These are phyloP conservation scores for Dunckerocampus dactyliophorus DNA, from an alignment of 2,113 vertebrate genomes.

Conservation along the genomic window DNA sequence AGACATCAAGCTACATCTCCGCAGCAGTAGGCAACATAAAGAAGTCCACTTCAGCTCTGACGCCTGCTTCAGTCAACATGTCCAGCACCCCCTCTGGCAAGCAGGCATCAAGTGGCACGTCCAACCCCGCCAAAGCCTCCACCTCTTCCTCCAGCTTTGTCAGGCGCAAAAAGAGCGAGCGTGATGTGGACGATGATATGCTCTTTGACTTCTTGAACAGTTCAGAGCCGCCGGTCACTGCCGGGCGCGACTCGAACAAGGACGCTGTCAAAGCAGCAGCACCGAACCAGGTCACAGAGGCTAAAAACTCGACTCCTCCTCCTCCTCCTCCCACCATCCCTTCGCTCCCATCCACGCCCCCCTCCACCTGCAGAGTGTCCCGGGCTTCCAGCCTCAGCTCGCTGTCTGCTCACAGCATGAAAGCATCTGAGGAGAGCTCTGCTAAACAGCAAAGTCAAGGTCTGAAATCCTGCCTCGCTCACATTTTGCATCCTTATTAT, in stretches of 20 bases:
- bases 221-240: slow-evolving; percentile 81
- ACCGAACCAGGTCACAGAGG: slow-evolving; percentile 31
- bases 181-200: slow-evolving; percentile 90
- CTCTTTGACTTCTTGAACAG: slow-evolving; percentile 98
- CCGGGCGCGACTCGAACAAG: slow-evolving; percentile 77
- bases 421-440: slow-evolving; percentile 75
- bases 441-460: slow-evolving; percentile 78
- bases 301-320: slow-evolving; percentile 39
- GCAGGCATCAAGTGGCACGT: background rate
- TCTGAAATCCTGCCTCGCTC: slow-evolving; percentile 30
- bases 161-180: slow-evolving; percentile 80
- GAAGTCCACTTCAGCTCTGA: slow-evolving; percentile 78
- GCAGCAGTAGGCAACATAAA: slow-evolving; percentile 88
- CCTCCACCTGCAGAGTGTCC: slow-evolving; percentile 72
- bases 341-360: slow-evolving; percentile 64
- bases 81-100: slow-evolving; percentile 54
- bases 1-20: slow-evolving; percentile 76
- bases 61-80: slow-evolving; percentile 79
- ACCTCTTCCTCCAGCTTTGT: slow-evolving; percentile 83
- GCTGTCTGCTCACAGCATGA: slow-evolving; percentile 72
- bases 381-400: slow-evolving; percentile 80
- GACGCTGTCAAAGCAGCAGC: slow-evolving; percentile 66
- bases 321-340: slow-evolving; percentile 54
- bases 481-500: no score
- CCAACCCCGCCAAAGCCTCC: slow-evolving; percentile 36